phyloP scores from a whole-genome alignment of 2,888 invertebrate genomes.

The Agonopterix subpropinquella region DNA sequence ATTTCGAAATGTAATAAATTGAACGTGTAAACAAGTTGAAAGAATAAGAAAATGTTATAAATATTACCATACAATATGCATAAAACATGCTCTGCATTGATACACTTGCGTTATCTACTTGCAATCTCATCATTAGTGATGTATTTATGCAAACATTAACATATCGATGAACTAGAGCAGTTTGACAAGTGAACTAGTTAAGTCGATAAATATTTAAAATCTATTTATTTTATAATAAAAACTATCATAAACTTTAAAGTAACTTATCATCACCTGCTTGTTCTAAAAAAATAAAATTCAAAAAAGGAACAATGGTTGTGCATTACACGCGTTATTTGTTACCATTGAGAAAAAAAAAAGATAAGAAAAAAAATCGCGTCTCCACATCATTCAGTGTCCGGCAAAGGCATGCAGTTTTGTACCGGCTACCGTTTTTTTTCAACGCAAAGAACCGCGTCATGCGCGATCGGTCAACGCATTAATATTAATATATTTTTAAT shows the following conservation, averaged over 20 bases:
- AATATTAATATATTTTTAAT: slow-evolving; percentile 59
- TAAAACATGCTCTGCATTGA: slow-evolving; percentile 9
- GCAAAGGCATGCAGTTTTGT: slow-evolving; percentile 47
- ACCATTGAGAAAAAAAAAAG: slow-evolving; percentile 24
- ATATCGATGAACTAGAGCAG: slow-evolving; percentile 9
- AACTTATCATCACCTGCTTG: too few relatives aligned
- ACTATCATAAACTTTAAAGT: background rate
- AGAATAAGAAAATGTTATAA: slow-evolving; percentile 7
- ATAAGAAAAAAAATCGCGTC: slow-evolving; percentile 29
- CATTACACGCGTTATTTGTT: background rate
- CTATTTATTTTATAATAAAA: background rate
- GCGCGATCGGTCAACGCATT: slow-evolving; percentile 46
- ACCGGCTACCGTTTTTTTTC: slow-evolving; percentile 59
- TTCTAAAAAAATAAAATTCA: background rate
- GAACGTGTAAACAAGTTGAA: slow-evolving; percentile 2
- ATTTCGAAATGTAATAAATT: background rate
- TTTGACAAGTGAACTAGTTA: slow-evolving; percentile 1
- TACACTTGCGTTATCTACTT: slow-evolving; percentile 3
- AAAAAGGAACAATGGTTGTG: background rate
- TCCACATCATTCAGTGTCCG: slow-evolving; percentile 53
- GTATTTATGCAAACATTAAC: slow-evolving; percentile 10
- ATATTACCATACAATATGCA: slow-evolving; percentile 10
- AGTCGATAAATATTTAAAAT: background rate
- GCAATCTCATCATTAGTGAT: slow-evolving; percentile 10
- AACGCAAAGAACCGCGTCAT: slow-evolving; percentile 49